These are phyloP conservation scores for Coilia nasus DNA, from an alignment of 2,797 vertebrate species.

Conservation along the genomic window DNA sequence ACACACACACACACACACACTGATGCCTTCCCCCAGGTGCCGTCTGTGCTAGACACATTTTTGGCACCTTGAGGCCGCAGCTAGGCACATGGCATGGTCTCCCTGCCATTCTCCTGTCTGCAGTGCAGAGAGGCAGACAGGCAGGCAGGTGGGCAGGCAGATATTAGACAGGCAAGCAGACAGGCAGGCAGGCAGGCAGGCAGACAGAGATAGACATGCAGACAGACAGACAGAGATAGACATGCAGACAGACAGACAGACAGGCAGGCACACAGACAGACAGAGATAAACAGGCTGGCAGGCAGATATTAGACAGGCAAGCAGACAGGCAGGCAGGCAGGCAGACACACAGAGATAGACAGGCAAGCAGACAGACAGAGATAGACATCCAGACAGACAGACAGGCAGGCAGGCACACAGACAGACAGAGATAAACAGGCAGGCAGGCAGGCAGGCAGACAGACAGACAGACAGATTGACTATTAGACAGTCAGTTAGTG, in stretches of 20 bases:
- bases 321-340: not conserved
- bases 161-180: too few relatives aligned
- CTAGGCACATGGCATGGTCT: conserved; percentile 44
- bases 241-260: too few relatives aligned
- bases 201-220: not conserved
- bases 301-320: too few relatives aligned
- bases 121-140: not conserved
- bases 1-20: conserved; percentile 13
- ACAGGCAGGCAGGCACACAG: not conserved
- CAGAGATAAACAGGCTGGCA: too few relatives aligned
- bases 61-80: conserved; percentile 40
- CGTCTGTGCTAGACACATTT: conserved; percentile 33
- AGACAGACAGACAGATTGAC: too few relatives aligned
- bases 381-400: too few relatives aligned
- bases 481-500: not conserved
- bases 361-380: not conserved
- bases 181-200: too few relatives aligned
- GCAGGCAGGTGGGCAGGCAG: too few relatives aligned
- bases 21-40: conserved; percentile 36
- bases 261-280: too few relatives aligned
- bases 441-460: too few relatives aligned
- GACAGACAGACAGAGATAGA: not conserved
- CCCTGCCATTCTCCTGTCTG: conserved; percentile 12
- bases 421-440: too few relatives aligned
- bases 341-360: too few relatives aligned